phyloP scores from a whole-genome alignment of 2,888 invertebrate genomes.

The Furcula furcula region DNA sequence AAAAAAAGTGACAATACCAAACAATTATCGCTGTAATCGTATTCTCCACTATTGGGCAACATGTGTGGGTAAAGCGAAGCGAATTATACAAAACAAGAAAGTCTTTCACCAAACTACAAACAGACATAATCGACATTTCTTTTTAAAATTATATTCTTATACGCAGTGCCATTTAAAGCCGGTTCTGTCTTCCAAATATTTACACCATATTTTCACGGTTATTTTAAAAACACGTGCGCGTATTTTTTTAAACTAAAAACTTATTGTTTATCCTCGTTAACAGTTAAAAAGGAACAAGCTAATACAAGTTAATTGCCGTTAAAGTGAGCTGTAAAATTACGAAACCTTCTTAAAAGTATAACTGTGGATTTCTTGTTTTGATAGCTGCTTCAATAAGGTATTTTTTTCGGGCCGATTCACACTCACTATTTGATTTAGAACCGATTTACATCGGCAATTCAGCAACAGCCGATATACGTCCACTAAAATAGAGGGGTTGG shows the following conservation, averaged over 20 bases:
- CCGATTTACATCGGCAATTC: too few species aligned
- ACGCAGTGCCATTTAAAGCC: too few species aligned
- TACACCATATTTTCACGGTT: not conserved
- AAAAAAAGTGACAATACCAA: not conserved
- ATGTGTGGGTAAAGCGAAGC: constrained; percentile 15
- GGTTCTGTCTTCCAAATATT: not conserved
- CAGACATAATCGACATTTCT: not conserved
- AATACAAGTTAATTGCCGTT: constrained; percentile 27
- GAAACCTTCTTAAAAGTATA: not conserved
- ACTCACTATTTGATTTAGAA: too few species aligned
- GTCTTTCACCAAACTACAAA: constrained; percentile 18
- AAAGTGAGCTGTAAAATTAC: constrained; percentile 18
- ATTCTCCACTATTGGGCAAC: constrained; percentile 11
- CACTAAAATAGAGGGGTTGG: too few species aligned
- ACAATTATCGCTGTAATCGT: not conserved
- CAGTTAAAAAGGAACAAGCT: constrained; percentile 31
- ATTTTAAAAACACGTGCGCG: not conserved
- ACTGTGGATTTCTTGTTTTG: not conserved
- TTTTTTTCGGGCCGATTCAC: too few species aligned
- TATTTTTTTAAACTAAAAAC: constrained; percentile 6
- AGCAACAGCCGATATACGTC: too few species aligned
- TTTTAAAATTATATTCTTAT: too few species aligned
- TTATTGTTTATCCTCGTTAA: constrained; percentile 25
- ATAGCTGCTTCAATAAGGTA: too few species aligned
- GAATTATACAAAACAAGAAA: constrained; percentile 15